These are phyloP conservation scores for Egretta garzetta DNA, from an alignment of 2,113 vertebrate species.

Conservation along the genomic window DNA sequence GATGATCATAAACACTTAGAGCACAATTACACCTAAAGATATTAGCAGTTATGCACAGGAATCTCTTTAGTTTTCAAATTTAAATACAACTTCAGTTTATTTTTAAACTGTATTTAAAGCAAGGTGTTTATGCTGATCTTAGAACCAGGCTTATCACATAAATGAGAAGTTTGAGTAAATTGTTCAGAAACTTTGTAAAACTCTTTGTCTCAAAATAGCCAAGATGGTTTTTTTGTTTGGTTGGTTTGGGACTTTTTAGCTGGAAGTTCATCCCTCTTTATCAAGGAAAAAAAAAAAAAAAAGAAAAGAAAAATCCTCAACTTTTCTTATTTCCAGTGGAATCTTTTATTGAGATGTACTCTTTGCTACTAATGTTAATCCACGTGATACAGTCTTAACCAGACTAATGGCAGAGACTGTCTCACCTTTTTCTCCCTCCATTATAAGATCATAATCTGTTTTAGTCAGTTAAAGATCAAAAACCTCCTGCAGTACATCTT, in stretches of 20 bases:
- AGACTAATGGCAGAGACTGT: not conserved
- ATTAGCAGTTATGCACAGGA: accelerated
- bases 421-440: not conserved
- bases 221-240: accelerated
- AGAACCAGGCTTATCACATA: not conserved
- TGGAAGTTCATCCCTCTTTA: not conserved
- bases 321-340: not conserved
- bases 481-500: not conserved
- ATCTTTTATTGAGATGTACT: not conserved
- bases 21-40: not conserved
- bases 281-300: not conserved
- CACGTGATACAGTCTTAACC: not conserved
- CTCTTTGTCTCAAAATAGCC: not conserved
- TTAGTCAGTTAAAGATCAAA: not conserved
- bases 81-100: not conserved
- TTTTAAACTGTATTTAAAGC: not conserved
- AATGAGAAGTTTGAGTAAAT: not conserved
- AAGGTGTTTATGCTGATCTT: not conserved
- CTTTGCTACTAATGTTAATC: not conserved
- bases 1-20: not conserved
- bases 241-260: not conserved
- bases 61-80: not conserved
- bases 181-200: not conserved
- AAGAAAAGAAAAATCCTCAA: accelerated
- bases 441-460: not conserved